Base-by-base conservation (phyloP, 2,797 vertebrate genomes). In the Enteromius unitaeniatus region DNA sequence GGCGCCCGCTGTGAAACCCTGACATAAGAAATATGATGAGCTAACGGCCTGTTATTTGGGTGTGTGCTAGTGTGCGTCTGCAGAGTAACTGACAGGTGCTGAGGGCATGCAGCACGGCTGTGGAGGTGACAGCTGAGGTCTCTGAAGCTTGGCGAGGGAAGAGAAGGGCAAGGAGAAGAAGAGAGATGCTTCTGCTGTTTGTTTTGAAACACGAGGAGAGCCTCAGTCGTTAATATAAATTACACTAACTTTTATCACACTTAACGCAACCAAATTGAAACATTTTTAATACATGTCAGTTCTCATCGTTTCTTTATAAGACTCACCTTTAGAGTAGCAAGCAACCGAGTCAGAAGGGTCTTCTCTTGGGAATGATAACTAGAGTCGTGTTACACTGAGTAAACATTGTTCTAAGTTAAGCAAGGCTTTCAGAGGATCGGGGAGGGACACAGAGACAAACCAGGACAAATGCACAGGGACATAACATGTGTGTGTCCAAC, bases 401-500 rank as follows among this genome's bases (percentile, higher is more conserved):
- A 83, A 76, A 83, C 81, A 77, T 49, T 82, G 60, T 67, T 65
- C 72, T 67, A 67, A 75, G 26, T 73, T 62, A 62, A n/a, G 80
- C 42, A 64, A 64, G 58, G 65, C 31, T 70, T 70, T 55, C 51
- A 31, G 51, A 58, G 45, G 74, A 76, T 53, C 31, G 55, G 31
- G 60, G 68, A 47, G 23, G 13, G 53, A 62, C 68, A 62, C 23
- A 2, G 21, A 40, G 23, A 31, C 31, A 80, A 49, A 58, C 19
- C 17, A 3, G n/a, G 49, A 69, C 49, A 55, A 9, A 47, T 9
- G 23, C 21, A 42, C 14, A 51, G 47, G 28, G 55, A 4, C 31
- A 67, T 19, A 65, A 40, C 13, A 40, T 14, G 34, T n/a, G 34
- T 13, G 4, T 58, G 23, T 40, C 37, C 23, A 60, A 15, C 55